phyloP scores from a whole-genome alignment of 2,888 invertebrate genomes.

The Dynastes grantii region DNA sequence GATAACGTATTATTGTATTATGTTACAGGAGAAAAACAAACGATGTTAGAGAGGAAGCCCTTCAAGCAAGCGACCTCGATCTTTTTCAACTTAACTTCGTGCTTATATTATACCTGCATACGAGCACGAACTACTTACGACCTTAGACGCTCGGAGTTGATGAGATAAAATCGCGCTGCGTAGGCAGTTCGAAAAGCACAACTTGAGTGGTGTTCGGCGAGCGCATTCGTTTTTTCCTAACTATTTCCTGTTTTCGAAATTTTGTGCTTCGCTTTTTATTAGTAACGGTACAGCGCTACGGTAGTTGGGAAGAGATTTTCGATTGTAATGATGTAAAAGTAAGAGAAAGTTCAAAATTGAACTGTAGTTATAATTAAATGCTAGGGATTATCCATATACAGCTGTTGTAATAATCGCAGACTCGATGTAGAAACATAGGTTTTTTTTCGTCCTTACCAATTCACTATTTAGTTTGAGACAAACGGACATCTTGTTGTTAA shows the following conservation, averaged over 20 bases:
- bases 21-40: neutral
- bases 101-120: conserved; percentile 4
- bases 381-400: no score
- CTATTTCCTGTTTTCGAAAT: conserved; percentile 32
- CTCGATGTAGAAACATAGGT: no score
- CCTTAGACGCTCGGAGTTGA: conserved; percentile 27
- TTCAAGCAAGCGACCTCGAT: conserved; percentile 11
- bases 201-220: conserved; percentile 13
- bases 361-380: neutral
- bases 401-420: no score
- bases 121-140: conserved; percentile 16
- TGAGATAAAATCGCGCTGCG: conserved; percentile 28
- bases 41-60: conserved; percentile 1
- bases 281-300: neutral
- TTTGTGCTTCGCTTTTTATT: neutral
- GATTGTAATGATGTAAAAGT: conserved; percentile 1
- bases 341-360: conserved; percentile 7
- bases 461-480: no score
- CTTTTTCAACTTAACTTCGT: neutral
- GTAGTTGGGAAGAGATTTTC: neutral
- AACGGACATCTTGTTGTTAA: no score
- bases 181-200: conserved; percentile 29
- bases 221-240: conserved; percentile 23
- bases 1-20: no score
- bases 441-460: no score